Percentiles rank a stretch among this genome's conserved stretches.
Evolutionary conservation across 2,888 invertebrate species (phyloP).

Genomic region (Ectemnius continuus): DNA sequence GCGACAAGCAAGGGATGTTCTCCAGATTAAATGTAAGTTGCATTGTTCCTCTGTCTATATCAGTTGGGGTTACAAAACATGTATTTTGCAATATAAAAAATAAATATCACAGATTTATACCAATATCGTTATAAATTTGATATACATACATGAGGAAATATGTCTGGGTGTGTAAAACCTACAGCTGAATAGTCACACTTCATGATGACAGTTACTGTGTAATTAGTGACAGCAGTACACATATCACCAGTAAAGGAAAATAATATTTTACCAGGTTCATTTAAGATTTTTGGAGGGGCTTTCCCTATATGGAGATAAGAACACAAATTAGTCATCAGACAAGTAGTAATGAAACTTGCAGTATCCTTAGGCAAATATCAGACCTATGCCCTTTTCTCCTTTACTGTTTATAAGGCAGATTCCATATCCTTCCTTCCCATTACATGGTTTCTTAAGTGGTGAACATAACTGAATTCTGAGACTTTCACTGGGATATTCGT

Average conservation of each 20-base stretch:
- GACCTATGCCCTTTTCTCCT: slow-evolving; percentile 68
- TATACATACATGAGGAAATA: slow-evolving; percentile 59
- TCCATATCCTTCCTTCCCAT: slow-evolving; percentile 58
- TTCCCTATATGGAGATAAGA: slow-evolving; percentile 56
- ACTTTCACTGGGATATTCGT: slow-evolving; percentile 32
- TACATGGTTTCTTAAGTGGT: slow-evolving; percentile 60
- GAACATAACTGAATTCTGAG: slow-evolving; percentile 64
- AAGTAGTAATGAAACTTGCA: neutral
- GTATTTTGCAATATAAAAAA: neutral
- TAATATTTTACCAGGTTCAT: slow-evolving; percentile 46
- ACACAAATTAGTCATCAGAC: slow-evolving; percentile 9
- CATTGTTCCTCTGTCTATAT: slow-evolving; percentile 50
- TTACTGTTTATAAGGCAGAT: slow-evolving; percentile 63
- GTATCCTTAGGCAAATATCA: neutral
- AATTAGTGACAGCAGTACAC: slow-evolving; percentile 56
- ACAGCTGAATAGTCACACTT: slow-evolving; percentile 64
- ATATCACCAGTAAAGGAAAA: slow-evolving; percentile 66
- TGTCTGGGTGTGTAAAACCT: slow-evolving; percentile 51
- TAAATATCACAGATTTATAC: neutral
- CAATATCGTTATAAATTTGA: neutral
- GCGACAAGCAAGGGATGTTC: slow-evolving; percentile 63
- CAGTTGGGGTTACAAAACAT: slow-evolving; percentile 23
- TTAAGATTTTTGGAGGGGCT: slow-evolving; percentile 50
- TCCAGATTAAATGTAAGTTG: slow-evolving; percentile 64
- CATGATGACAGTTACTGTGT: slow-evolving; percentile 64